Base-by-base conservation (phyloP, 2,113 vertebrate genomes). In the Phrynosoma blainvillii region DNA sequence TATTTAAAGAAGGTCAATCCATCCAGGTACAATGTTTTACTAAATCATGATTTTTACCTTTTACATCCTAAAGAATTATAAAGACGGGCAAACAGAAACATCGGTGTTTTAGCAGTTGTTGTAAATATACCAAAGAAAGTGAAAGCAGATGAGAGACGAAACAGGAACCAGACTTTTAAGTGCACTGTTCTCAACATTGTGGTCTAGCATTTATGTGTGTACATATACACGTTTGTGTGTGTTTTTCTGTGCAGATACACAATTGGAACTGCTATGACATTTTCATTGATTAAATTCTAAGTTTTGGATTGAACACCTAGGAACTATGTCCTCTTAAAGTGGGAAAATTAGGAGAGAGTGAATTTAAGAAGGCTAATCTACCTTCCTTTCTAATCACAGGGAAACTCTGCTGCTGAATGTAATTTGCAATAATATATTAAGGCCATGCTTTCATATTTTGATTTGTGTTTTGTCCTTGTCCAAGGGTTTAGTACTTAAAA, bases 61-160 rank as follows among this genome's bases (percentile, higher is more conserved):
- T 62, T 71, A 73, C 25, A 73, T 36, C n/a, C 20, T 66, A 27
- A 25, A 68, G 9, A 86, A 30, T 56, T 68, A 0, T 0, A 84
- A 85, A 93, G 89, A 21, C n/a, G 56, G 56, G 10, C 54, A 76
- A 77, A 77, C 23, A 85, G 32, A 85, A 85, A 76, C 36, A 65
- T 42, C 32, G 56, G 56, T 12, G 18, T 76, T 85, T 85, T 65
- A 77, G 23, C 73, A 47, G 56, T 32, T 78, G 59, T 20, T 12
- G 30, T 66, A 78, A 86, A 78, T 68, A 18, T 18, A 12, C 59
- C 70, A 74, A 42, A 66, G 18, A 52, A 85, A 66, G 27, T 23
- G 59, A 85, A n/a, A 84, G 42, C 66, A 71, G 42, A 84, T 84
- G 66, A 32, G 25, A 20, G 21, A 25, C 32, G 56, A 84, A 74